Percentiles rank a stretch among this genome's conserved stretches.
Conservation (phyloP, 2,888 invertebrate species). For the Nephrotoma flavescens region DNA sequence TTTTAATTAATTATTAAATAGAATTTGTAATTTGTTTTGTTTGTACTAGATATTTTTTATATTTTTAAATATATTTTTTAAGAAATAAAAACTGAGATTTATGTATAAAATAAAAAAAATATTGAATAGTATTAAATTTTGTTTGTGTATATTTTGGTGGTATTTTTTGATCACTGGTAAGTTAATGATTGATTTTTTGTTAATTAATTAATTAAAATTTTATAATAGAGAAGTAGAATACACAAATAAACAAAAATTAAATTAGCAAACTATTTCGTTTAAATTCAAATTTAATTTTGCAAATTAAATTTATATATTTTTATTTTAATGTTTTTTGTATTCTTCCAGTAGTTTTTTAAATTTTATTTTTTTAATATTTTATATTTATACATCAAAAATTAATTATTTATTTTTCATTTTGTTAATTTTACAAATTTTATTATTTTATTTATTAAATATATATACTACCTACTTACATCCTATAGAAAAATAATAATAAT, state of each 20-base stretch:
- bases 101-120: not conserved
- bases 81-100: not conserved
- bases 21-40: not conserved
- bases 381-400: not conserved
- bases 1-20: not conserved
- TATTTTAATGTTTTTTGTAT: not conserved
- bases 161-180: not conserved
- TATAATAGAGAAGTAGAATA: not conserved
- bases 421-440: not conserved
- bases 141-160: not conserved
- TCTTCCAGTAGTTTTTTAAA: not conserved
- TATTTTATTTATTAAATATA: not conserved
- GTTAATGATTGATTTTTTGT: not conserved
- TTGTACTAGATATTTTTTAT: not conserved
- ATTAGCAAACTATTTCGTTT: not conserved
- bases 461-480: not conserved
- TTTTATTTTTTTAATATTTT: not conserved
- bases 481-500: not conserved
- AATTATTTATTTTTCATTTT: not conserved
- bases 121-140: not conserved
- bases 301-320: not conserved
- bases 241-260: not conserved
- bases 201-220: not conserved
- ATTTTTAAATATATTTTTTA: not conserved
- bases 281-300: not conserved